Evolutionary conservation across 1,140 invertebrate genomes (phyloP).

Genomic region (Zeugodacus cucurbitae): DNA sequence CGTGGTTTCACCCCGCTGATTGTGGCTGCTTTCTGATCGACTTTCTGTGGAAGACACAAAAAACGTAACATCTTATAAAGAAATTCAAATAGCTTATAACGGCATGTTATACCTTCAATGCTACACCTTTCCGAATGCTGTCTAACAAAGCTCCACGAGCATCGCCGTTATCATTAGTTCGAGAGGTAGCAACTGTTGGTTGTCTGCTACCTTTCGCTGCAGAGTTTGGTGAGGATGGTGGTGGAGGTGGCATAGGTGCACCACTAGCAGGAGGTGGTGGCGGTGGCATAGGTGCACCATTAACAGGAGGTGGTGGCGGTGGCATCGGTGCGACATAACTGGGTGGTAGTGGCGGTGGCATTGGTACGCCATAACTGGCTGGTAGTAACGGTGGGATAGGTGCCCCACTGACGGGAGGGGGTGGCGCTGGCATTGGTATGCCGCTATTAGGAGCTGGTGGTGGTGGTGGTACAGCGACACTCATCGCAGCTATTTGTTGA

Average conservation of each 20-base stretch:
- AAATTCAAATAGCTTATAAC: background rate
- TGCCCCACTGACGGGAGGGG: background rate
- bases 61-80: background rate
- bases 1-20: constrained; percentile 57
- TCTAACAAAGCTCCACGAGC: constrained; percentile 55
- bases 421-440: background rate
- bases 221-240: background rate
- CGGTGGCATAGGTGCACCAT: background rate
- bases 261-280: background rate
- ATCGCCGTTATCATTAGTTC: constrained; percentile 44
- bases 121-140: constrained; percentile 56
- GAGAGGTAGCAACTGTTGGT: background rate
- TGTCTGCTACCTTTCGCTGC: background rate
- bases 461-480: background rate
- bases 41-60: constrained; percentile 50
- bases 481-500: background rate
- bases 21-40: constrained; percentile 57
- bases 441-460: background rate
- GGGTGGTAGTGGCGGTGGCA: background rate
- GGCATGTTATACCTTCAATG: constrained; percentile 51
- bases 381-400: background rate
- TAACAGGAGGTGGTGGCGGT: constrained; percentile 12
- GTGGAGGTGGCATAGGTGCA: background rate
- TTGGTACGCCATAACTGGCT: background rate
- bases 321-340: background rate